phyloP scores from a whole-genome alignment of 2,888 invertebrate genomes.

The Melieria picta region DNA sequence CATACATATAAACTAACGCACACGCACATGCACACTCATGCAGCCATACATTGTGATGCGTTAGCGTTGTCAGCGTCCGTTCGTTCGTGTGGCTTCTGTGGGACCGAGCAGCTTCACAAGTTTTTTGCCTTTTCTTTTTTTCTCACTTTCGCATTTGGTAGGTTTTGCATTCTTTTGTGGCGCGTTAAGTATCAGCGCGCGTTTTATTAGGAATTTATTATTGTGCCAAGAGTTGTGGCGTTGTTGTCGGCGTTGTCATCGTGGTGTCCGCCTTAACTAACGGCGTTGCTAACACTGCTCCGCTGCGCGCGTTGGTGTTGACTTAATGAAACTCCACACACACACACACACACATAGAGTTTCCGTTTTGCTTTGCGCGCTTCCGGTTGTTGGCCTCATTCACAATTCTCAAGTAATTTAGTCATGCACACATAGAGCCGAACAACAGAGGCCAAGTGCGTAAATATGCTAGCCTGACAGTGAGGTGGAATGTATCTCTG shows the following conservation, averaged over 20 bases:
- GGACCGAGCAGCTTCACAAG: not conserved
- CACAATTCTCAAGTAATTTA: conserved; percentile 27
- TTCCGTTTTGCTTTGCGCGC: not conserved
- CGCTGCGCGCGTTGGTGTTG: conserved; percentile 3
- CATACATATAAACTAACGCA: not conserved
- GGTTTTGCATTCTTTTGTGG: conserved; percentile 32
- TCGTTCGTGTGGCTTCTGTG: conserved; percentile 12
- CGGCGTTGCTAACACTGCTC: no score
- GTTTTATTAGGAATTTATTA: conserved; percentile 39
- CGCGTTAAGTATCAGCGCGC: conserved; percentile 37
- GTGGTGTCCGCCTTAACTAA: no score
- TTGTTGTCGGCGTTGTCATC: no score
- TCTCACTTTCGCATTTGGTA: not conserved
- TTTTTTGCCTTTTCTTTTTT: not conserved
- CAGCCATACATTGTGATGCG: not conserved
- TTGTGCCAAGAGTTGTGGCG: conserved; percentile 25
- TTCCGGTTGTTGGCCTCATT: conserved; percentile 24
- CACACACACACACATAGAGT: conserved; percentile 1
- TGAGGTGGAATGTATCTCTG: not conserved
- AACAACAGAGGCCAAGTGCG: not conserved
- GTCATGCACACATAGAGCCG: conserved; percentile 7
- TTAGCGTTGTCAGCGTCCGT: conserved; percentile 14
- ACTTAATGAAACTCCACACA: conserved; percentile 25
- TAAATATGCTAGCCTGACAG: not conserved
- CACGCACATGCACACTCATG: not conserved